Base-by-base conservation (phyloP, 1,140 invertebrate species). In the Drosophila sproati region DNA sequence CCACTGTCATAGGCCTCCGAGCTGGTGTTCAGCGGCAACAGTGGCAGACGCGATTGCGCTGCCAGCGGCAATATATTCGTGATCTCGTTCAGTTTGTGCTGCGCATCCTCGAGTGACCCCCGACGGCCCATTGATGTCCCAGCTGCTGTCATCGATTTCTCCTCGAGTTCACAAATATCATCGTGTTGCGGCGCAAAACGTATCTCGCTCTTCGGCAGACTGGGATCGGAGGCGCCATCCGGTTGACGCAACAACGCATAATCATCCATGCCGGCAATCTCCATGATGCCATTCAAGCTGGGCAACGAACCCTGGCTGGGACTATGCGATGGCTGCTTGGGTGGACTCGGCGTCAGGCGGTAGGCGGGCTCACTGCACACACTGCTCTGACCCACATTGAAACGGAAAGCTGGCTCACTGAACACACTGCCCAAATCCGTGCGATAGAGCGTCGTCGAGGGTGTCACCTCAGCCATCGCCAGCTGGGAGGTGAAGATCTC, bases 181-280 rank as follows among this genome's bases (percentile, higher is more conserved):
- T 89, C 80, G 45, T 92, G 86, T 55, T 91, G 80, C 1, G 87
- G 70, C 0, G 81, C 78, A 43, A 91, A 91, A 6, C 85, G 66
- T 50, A 94, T 89, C 94, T 94, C 67, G 93, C 93, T 93, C 96
- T 96, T 93, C 95, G 95, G 95, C 78, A 98, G 94, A 94, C 97
- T 97, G 7, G 97, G 97, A 94, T 98, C 97, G 3, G 97, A 98
- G 32, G 97, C 97, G 43, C 97, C 97, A 87, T 98, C 97, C 2
- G 97, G 97, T 93, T 98, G 97, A 80, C 96, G 94, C 8, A 97
- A 92, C 66, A 95, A 95, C 3, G 96, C 96, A 64, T 93, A 93
- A 55, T 92, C 92, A 37, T 92, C 92, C 92, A 97, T 95, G 78
- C 96, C 92, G 5, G 94, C 93, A 47, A 94, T 94, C 59, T 94